These are phyloP conservation scores for Frankliniella fusca DNA, from an alignment of 2,888 invertebrate genomes.

Conservation along the genomic window DNA sequence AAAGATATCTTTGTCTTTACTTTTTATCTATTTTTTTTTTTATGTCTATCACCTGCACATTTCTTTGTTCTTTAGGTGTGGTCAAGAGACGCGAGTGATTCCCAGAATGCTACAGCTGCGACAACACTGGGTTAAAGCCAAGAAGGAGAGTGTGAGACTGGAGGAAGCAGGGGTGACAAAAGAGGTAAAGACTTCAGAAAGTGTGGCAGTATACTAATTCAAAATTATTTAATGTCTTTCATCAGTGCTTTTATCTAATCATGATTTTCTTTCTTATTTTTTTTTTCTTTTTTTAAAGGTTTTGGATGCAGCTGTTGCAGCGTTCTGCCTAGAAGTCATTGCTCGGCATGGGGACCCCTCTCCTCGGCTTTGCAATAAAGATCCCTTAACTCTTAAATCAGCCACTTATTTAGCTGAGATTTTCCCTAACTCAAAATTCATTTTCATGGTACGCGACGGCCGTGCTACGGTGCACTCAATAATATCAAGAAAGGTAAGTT, in stretches of 20 bases:
- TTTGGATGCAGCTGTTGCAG: constrained; percentile 91
- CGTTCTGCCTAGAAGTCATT: constrained; percentile 94
- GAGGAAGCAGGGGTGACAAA: constrained; percentile 92
- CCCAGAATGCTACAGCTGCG: constrained; percentile 93
- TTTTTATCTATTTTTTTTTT: not conserved
- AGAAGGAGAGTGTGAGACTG: constrained; percentile 83
- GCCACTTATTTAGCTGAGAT: constrained; percentile 89
- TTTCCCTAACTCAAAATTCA: constrained; percentile 96
- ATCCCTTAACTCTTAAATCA: constrained; percentile 96
- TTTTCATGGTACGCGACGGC: constrained; percentile 97
- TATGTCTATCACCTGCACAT: not conserved
- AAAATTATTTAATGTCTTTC: constrained; percentile 1
- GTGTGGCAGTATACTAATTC: not conserved
- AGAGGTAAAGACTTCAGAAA: constrained; percentile 56
- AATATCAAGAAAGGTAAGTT: constrained; percentile 80
- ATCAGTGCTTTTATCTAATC: not conserved
- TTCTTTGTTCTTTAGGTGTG: constrained; percentile 62
- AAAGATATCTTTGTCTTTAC: not conserved
- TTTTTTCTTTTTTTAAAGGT: constrained; percentile 50
- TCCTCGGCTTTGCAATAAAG: constrained; percentile 94
- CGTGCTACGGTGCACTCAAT: constrained; percentile 98
- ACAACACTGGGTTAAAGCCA: constrained; percentile 91
- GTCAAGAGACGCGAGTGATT: constrained; percentile 95
- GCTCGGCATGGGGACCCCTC: constrained; percentile 95
- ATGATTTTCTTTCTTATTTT: too few species aligned